These are phyloP conservation scores for Alaudala cheleensis DNA, from an alignment of 2,113 vertebrate genomes.

Conservation along the genomic window DNA sequence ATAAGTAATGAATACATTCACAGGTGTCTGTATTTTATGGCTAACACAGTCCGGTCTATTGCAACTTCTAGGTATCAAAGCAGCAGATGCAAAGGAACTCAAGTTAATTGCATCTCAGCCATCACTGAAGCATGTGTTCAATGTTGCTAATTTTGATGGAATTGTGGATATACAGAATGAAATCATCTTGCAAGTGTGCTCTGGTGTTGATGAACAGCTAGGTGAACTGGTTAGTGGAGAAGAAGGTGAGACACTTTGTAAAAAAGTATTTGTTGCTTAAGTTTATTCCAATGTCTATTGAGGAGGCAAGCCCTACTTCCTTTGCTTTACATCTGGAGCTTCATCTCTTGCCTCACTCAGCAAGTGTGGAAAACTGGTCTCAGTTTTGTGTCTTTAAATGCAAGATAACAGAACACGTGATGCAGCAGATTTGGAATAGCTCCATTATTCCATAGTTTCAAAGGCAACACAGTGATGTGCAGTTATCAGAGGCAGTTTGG, in stretches of 20 bases:
- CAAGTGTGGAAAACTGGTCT: not conserved
- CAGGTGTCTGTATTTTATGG: not conserved
- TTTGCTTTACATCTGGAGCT: not conserved
- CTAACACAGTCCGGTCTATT: not conserved
- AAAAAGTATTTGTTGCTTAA: not conserved
- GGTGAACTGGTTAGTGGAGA: constrained; percentile 86
- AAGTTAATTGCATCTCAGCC: constrained; percentile 89
- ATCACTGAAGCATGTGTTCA: constrained; percentile 83
- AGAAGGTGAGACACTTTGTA: constrained; percentile 81
- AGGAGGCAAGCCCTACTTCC: not conserved
- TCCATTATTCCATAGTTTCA: not conserved
- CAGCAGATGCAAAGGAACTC: constrained; percentile 87
- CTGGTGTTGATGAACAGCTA: constrained; percentile 87
- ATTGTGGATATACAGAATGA: constrained; percentile 86
- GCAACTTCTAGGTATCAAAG: constrained; percentile 84
- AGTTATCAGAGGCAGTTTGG: not conserved
- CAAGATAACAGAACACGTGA: not conserved
- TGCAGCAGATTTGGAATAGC: not conserved
- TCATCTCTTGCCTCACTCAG: not conserved
- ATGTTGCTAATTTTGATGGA: constrained; percentile 81
- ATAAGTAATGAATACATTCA: not conserved
- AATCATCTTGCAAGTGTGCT: constrained; percentile 88
- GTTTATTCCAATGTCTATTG: not conserved
- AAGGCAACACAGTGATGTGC: not conserved
- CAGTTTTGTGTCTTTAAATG: not conserved